Base-by-base conservation (phyloP, 2,888 invertebrate species). In the Tyria jacobaeae region DNA sequence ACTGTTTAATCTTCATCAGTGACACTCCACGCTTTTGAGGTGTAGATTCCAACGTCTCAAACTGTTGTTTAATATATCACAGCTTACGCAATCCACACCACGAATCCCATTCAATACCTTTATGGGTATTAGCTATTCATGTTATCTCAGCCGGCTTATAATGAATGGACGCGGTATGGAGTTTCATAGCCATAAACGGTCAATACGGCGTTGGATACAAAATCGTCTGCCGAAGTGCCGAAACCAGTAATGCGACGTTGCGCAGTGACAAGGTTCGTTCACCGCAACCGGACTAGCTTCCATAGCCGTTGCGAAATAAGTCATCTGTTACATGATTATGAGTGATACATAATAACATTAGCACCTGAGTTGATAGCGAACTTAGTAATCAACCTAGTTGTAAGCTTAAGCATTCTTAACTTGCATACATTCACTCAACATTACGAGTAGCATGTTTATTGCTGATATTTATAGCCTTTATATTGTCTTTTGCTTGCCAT, bases 251-350 rank as follows among this genome's bases (percentile, higher is more conserved):
- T 78, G 79, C 81, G 78, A 79, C 79, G 84, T 81, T 79, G 83
- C 78, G 75, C 81, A 83, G 87, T 89, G 89, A 89, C 89, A 89
- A 87, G 87, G 93, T 92, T 93, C 93, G 89, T 93, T 93, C 89
- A 93, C 93, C 93, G 90, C 83, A 78, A 81, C 77, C 84, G 82
- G 75, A 75, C 82, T 74, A 80, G 80, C 82, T 79, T 74, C 77
- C 71, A 71, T 12, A 17, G 12, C 75, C 71, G 78, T 77, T 78
- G 79, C 80, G 78, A 84, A 88, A 88, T 89, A 89, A 86, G 90
- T 91, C 89, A 89, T 88, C 83, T 84, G 83, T 83, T 85, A 81
- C 84, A 83, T 76, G 81, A 83, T 77, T 68, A 50, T 75, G 70
- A 66, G 71, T 86, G 83, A 84, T 84, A 53, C 10, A 37, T 25